Conservation (phyloP, 2,888 invertebrate species). For the Hyposoter dolosus region DNA sequence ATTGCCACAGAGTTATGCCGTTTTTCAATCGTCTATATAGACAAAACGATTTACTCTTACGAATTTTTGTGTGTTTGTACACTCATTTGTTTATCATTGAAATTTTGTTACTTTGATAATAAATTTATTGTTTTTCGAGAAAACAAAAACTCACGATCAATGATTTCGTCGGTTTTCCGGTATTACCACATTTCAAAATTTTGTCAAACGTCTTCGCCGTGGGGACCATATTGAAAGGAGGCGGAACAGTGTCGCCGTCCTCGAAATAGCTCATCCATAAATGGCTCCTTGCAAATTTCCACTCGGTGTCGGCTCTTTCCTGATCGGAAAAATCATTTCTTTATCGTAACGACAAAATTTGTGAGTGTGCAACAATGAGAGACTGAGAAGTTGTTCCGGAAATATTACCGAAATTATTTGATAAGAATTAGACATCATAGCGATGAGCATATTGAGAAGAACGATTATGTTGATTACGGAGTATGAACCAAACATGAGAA, state of each 20-base stretch:
- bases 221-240: constrained; percentile 97
- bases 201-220: constrained; percentile 90
- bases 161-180: constrained; percentile 86
- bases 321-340: constrained; percentile 80
- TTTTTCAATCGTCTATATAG: background rate
- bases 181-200: constrained; percentile 85
- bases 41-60: background rate
- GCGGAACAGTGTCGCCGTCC: constrained; percentile 95
- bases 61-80: background rate
- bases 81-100: background rate
- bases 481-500: constrained; percentile 98
- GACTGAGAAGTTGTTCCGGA: background rate
- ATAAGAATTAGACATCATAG: constrained; percentile 99
- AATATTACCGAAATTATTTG: constrained; percentile 96
- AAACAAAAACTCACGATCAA: constrained; percentile 86
- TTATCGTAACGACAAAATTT: background rate
- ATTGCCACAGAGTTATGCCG: background rate
- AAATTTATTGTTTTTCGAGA: background rate
- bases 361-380: too few relatives aligned
- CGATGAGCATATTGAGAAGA: constrained; percentile 98
- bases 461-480: constrained; percentile 99
- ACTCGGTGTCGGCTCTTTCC: constrained; percentile 98
- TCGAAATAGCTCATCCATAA: constrained; percentile 99
- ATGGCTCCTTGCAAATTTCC: constrained; percentile 98
- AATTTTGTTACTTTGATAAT: background rate